Evolutionary conservation across 2,113 vertebrate species (phyloP), one percentile per base, ranked within the genome.

Genomic region (Syngnathus scovelli): DNA sequence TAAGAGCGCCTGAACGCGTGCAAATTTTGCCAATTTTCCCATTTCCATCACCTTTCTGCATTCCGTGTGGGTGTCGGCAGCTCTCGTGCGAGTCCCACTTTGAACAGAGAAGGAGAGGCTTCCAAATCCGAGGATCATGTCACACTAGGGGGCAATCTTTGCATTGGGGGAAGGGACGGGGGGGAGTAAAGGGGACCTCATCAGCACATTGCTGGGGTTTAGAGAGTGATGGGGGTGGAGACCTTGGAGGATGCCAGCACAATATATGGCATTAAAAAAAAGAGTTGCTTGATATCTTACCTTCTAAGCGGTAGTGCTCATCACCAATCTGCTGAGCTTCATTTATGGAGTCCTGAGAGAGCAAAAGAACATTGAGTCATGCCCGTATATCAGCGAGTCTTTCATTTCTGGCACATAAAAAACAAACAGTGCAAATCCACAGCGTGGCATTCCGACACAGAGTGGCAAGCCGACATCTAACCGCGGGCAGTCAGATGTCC

Each of bases 261-360:
- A 52, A 67, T 37, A 69, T 44, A 38, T 51, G 69, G 27, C 33
- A 33, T 58, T 58, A 1, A 36, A 16, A 10, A 75, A 16, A 43
- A 55, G n/a, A 37, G 51, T 54, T 1, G 51, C 48, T 67, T 58
- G 18, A 60, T 16, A 19, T 5, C 84, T 71, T 94, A 99, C 96
- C 95, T 95, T 98, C 94, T 72, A 99, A 90, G 56, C 93, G 95
- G 83, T 95, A 98, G 80, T 94, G 93, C 80, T 95, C 95, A 73
- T 95, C 93, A 38, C 92, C 90, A 75, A 94, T 88, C 5, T 86
- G 76, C 43, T 95, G 93, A 74, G 93, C 88, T 72, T 96, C 93
- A 5, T 90, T 92, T 83, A 92, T 81, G 5, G 94, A 90, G 72
- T 93, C 93, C 96, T 99, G 80, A 79, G 48, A 15, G 4, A 37